phyloP scores from a whole-genome alignment of 2,888 invertebrate species.

The Hofmannophila pseudospretella region DNA sequence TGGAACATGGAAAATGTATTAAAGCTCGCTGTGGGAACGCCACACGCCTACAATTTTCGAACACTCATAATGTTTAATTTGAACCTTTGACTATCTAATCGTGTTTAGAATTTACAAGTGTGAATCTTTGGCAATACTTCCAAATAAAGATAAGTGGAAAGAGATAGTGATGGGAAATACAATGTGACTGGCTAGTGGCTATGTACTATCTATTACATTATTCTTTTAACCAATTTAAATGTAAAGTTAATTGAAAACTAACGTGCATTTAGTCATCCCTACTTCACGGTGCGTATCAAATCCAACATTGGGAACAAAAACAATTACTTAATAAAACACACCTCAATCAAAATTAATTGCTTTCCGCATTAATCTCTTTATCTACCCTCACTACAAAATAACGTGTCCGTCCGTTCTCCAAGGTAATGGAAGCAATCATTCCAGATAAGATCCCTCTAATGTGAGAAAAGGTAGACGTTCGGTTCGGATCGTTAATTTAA shows the following conservation, averaged over 20 bases:
- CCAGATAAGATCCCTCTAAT: constrained; percentile 75
- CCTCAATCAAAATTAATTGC: constrained; percentile 77
- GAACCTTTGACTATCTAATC: constrained; percentile 16
- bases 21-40: constrained; percentile 69
- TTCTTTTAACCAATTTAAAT: too few relatives aligned
- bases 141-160: too few relatives aligned
- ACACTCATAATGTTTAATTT: constrained; percentile 37
- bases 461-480: constrained; percentile 74
- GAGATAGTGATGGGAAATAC: too few relatives aligned
- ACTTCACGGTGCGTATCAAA: constrained; percentile 56
- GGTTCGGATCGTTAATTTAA: constrained; percentile 73
- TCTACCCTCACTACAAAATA: constrained; percentile 68
- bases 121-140: too few relatives aligned
- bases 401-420: constrained; percentile 64
- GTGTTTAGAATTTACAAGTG: too few relatives aligned
- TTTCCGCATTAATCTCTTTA: constrained; percentile 76
- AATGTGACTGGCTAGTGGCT: too few relatives aligned
- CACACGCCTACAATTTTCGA: constrained; percentile 49
- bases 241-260: too few relatives aligned
- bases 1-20: constrained; percentile 77
- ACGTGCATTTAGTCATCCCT: neutral
- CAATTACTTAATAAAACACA: constrained; percentile 75
- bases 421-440: constrained; percentile 77
- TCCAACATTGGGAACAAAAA: constrained; percentile 62
- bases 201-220: too few relatives aligned